These are phyloP conservation scores for Epiblema foenella DNA, from an alignment of 2,888 invertebrate species.

Conservation along the genomic window DNA sequence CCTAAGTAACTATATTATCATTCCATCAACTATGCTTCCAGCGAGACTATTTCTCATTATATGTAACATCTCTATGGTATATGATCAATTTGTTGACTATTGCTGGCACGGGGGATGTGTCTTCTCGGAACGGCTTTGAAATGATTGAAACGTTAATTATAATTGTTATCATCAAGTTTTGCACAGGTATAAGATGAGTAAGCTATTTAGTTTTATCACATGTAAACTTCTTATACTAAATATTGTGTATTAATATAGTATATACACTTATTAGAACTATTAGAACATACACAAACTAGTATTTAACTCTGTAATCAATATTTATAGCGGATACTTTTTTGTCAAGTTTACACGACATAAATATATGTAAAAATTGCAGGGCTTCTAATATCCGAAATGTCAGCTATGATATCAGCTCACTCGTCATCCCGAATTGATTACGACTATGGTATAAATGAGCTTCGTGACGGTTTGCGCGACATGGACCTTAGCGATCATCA, in stretches of 20 bases:
- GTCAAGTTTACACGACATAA: neutral
- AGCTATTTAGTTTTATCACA: neutral
- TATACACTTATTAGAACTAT: neutral
- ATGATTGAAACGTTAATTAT: conserved; percentile 77
- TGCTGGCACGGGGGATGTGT: conserved; percentile 82
- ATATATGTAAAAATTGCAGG: conserved; percentile 59
- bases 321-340: neutral
- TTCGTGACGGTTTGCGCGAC: conserved; percentile 78
- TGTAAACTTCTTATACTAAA: neutral
- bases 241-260: neutral
- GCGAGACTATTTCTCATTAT: conserved; percentile 72
- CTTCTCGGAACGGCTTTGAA: conserved; percentile 77
- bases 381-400: conserved; percentile 82
- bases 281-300: neutral
- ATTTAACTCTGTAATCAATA: neutral
- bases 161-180: conserved; percentile 80
- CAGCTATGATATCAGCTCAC: conserved; percentile 80
- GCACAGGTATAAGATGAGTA: conserved; percentile 66
- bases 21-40: conserved; percentile 51
- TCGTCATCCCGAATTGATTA: conserved; percentile 81
- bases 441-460: conserved; percentile 79
- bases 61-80: conserved; percentile 79
- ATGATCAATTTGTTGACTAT: conserved; percentile 80
- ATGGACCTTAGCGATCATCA: conserved; percentile 80
- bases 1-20: no score